phyloP scores from a whole-genome alignment of 2,797 vertebrate genomes.

The Chelmon rostratus region DNA sequence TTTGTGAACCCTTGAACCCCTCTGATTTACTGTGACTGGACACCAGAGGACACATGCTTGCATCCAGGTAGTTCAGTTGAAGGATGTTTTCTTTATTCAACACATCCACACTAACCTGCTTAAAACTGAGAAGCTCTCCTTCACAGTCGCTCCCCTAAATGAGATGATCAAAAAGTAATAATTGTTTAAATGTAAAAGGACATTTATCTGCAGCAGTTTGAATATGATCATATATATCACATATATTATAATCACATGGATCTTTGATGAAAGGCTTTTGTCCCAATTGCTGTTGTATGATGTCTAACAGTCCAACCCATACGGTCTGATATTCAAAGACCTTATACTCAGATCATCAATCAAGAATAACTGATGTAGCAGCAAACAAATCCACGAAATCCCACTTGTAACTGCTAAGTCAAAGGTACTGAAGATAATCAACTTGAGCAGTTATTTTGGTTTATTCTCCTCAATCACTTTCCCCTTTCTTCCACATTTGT shows the following conservation, averaged over 20 bases:
- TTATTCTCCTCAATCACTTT: background rate
- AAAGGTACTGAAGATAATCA: background rate
- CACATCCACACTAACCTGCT: background rate
- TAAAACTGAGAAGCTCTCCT: background rate
- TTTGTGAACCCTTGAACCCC: too few relatives aligned
- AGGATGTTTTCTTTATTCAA: background rate
- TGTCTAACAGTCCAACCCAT: background rate
- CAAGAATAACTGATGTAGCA: background rate
- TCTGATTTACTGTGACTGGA: background rate
- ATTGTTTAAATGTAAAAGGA: background rate
- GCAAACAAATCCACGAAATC: constrained; percentile 3
- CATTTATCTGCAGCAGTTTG: background rate
- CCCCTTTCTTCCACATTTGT: background rate
- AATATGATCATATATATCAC: too few relatives aligned
- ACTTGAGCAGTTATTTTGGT: background rate
- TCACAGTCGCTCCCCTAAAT: background rate
- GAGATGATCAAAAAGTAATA: background rate
- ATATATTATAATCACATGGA: too few relatives aligned
- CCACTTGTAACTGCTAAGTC: background rate
- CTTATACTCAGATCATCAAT: background rate
- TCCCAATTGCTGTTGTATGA: background rate
- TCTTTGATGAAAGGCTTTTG: background rate
- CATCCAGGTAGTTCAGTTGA: background rate
- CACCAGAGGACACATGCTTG: background rate
- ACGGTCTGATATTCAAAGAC: constrained; percentile 1